These are phyloP conservation scores for Tetheella fluctuosa DNA, from an alignment of 2,888 invertebrate species.

Conservation along the genomic window DNA sequence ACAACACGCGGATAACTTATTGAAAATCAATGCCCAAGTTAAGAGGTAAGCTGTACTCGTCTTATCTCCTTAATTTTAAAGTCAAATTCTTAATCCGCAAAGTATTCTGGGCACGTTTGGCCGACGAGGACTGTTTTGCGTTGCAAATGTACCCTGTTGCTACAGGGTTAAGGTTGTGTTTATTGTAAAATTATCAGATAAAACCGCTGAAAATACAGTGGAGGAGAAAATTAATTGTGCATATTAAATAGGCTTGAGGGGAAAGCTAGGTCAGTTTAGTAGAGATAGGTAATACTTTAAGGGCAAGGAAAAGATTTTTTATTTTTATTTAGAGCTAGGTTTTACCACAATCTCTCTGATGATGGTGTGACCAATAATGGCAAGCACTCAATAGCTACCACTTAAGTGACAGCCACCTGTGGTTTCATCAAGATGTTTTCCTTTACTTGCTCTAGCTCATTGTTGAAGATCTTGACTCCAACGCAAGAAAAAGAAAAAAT, in stretches of 20 bases:
- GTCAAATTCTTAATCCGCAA: conserved; percentile 65
- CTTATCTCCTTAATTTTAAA: conserved; percentile 68
- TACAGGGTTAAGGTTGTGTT: conserved; percentile 46
- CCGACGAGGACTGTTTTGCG: conserved; percentile 50
- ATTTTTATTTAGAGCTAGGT: too few species aligned
- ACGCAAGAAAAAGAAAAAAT: too few species aligned
- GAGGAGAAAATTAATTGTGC: conserved; percentile 2
- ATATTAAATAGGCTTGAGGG: background rate
- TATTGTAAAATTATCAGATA: conserved; percentile 25
- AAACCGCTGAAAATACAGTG: conserved; percentile 7
- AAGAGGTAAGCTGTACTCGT: conserved; percentile 50
- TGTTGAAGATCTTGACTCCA: too few species aligned
- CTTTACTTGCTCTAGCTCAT: too few species aligned
- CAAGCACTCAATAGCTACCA: too few species aligned
- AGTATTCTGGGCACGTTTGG: conserved; percentile 50
- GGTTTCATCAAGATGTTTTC: too few species aligned
- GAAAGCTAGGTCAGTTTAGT: background rate
- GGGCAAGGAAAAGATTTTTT: background rate
- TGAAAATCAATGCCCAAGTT: conserved; percentile 54
- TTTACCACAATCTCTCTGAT: too few species aligned
- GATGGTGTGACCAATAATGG: too few species aligned
- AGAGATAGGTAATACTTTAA: background rate
- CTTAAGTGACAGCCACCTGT: too few species aligned
- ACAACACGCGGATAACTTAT: conserved; percentile 38
- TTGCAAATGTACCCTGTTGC: conserved; percentile 50